These are phyloP conservation scores for Melieria omissa DNA, from an alignment of 2,888 invertebrate species.

Conservation along the genomic window DNA sequence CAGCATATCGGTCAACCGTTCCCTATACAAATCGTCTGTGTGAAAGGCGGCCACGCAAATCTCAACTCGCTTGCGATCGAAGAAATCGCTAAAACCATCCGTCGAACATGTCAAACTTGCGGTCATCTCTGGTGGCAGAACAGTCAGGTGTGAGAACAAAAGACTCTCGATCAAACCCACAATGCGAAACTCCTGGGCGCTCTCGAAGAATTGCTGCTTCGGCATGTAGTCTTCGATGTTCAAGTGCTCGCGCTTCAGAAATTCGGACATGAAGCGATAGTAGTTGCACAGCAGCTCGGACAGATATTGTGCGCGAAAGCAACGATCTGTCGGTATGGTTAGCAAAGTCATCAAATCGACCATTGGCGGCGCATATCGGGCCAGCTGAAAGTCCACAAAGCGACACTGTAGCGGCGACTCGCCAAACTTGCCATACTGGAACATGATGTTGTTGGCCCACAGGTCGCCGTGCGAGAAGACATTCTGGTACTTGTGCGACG, in stretches of 20 bases:
- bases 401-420: constrained; percentile 70
- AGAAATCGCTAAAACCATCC: constrained; percentile 70
- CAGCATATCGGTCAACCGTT: constrained; percentile 69
- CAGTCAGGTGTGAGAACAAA: constrained; percentile 69
- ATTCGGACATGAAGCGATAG: constrained; percentile 67
- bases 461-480: constrained; percentile 67
- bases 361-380: constrained; percentile 74
- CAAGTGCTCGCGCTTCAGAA: constrained; percentile 66
- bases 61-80: constrained; percentile 68
- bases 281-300: constrained; percentile 70
- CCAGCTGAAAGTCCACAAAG: constrained; percentile 77
- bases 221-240: constrained; percentile 66
- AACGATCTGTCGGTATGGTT: constrained; percentile 67
- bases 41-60: constrained; percentile 71
- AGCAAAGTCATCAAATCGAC: constrained; percentile 71
- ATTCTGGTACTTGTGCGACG: constrained; percentile 64
- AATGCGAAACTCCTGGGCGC: constrained; percentile 67
- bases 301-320: constrained; percentile 67
- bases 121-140: constrained; percentile 69
- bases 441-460: constrained; percentile 68
- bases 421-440: constrained; percentile 59
- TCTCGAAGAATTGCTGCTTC: constrained; percentile 65
- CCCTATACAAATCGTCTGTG: constrained; percentile 68
- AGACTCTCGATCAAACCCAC: constrained; percentile 71
- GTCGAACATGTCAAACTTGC: constrained; percentile 68